Evolutionary conservation across 2,888 invertebrate species (phyloP), one percentile per base, ranked within the genome.

Genomic region (Synergus laeviventris): DNA sequence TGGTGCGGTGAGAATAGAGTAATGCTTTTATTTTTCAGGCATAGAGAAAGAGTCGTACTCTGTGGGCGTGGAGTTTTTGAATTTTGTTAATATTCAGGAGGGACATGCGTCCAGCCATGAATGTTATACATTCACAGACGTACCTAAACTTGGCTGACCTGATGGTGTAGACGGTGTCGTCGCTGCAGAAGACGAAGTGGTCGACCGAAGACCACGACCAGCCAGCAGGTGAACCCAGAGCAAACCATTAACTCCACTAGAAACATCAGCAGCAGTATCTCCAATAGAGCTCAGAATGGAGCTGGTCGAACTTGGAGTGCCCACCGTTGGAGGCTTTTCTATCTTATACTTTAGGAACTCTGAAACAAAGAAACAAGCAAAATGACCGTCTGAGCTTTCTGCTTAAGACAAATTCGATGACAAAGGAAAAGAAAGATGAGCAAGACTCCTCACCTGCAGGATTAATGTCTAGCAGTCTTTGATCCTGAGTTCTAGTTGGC

Each of bases 331-430:
- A 74, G 93, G 95, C 87, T 96, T 96, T 87, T 97, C 97, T 87
- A 97, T 94, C 92, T 97, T 97, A 91, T 97, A 97, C 92, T 97
- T 97, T 87, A 96, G 94, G 92, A 97, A 97, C 92, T 97, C 96
- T 94, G 92, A 1, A 92, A 91, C 60, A 64, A 80, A 31, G 62
- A 64, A 45, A 21, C 8, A 49, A 31, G 31, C 7, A 31, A 4
- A 31, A 31, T 31, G 7, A 31, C 7, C 31, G 31, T 31, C 5
- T 31, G 31, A 31, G 7, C 31, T 31, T 31, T 31, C 0, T 31
- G 31, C 31, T 31, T 31, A 31, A 31, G 31, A 31, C 31, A 31
- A 31, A 3, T 31, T 5, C 31, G 5, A 31, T 31, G 31, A 31
- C 21, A 49, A 39, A 66, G 14, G 14, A 49, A 18, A 9, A 16